A percentile compares a stretch with the other conserved stretches of the same genome.
Conservation (phyloP, 2,888 invertebrate species). For the Minunthozetes semirufus region DNA sequence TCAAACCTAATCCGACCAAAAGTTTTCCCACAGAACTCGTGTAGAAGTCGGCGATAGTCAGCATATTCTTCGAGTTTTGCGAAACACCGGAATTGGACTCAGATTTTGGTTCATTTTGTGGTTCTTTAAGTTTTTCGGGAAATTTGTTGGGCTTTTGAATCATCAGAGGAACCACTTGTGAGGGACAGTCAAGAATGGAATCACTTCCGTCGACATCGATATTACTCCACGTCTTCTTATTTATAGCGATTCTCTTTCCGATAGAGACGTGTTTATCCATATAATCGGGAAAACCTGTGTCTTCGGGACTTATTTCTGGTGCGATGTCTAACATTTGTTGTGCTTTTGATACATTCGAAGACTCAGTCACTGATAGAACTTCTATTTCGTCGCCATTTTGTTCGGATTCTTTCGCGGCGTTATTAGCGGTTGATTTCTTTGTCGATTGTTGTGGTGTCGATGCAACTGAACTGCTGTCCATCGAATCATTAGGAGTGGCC, state of each 20-base stretch:
- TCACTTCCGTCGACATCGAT: slow-evolving; percentile 39
- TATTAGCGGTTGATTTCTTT: background rate
- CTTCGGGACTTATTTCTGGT: slow-evolving; percentile 30
- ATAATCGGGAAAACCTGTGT: slow-evolving; percentile 41
- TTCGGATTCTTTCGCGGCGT: background rate
- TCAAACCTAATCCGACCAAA: slow-evolving; percentile 81
- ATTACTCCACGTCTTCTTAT: slow-evolving; percentile 36
- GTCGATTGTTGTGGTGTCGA: background rate
- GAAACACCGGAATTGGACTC: slow-evolving; percentile 43
- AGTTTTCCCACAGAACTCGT: slow-evolving; percentile 81
- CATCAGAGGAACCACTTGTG: slow-evolving; percentile 42
- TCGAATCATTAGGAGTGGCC: slow-evolving; percentile 29
- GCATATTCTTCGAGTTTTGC: slow-evolving; percentile 40
- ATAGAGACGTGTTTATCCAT: slow-evolving; percentile 38
- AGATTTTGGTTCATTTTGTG: slow-evolving; percentile 14
- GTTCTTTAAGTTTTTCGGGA: slow-evolving; percentile 39
- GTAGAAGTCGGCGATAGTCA: slow-evolving; percentile 59
- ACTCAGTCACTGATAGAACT: background rate
- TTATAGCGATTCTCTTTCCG: slow-evolving; percentile 38
- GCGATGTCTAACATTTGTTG: slow-evolving; percentile 26
- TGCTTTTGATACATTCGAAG: background rate
- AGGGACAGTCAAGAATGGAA: slow-evolving; percentile 43
- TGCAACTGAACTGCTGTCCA: background rate
- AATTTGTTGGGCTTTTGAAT: slow-evolving; percentile 42
- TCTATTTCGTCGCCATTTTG: slow-evolving; percentile 12